These are phyloP conservation scores for Rapana venosa DNA, from an alignment of 2,888 invertebrate genomes.

Conservation along the genomic window DNA sequence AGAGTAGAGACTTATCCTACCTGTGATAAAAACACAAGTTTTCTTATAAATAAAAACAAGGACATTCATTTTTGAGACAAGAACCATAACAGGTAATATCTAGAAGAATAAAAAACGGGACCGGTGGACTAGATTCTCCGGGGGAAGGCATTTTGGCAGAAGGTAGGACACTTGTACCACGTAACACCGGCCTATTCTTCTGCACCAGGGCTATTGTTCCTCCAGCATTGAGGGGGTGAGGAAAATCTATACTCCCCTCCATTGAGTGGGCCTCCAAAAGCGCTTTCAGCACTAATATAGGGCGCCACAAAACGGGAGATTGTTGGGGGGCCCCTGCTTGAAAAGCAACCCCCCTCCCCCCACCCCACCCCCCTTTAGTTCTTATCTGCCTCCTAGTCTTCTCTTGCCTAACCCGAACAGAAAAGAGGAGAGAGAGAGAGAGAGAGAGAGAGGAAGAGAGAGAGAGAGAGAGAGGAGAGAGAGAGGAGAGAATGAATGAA, in stretches of 20 bases:
- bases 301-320: background rate
- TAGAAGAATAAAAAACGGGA: too few species aligned
- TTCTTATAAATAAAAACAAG: too few species aligned
- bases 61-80: too few species aligned
- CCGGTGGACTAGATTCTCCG: too few species aligned
- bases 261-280: background rate
- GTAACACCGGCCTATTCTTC: background rate
- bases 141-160: too few species aligned
- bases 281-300: slow-evolving; percentile 2
- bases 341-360: background rate
- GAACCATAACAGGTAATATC: too few species aligned
- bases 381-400: background rate
- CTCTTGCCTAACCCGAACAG: slow-evolving; percentile 12
- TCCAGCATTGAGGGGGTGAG: background rate
- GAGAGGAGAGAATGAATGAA: too few species aligned
- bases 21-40: too few species aligned
- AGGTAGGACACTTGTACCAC: too few species aligned
- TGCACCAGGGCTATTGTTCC: slow-evolving; percentile 10
- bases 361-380: background rate
- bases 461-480: too few species aligned
- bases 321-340: background rate
- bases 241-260: background rate
- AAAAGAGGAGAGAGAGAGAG: background rate
- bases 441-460: too few species aligned
- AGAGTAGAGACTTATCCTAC: too few species aligned